Conservation (phyloP, 2,113 vertebrate species). For the Crotalus viridis region DNA sequence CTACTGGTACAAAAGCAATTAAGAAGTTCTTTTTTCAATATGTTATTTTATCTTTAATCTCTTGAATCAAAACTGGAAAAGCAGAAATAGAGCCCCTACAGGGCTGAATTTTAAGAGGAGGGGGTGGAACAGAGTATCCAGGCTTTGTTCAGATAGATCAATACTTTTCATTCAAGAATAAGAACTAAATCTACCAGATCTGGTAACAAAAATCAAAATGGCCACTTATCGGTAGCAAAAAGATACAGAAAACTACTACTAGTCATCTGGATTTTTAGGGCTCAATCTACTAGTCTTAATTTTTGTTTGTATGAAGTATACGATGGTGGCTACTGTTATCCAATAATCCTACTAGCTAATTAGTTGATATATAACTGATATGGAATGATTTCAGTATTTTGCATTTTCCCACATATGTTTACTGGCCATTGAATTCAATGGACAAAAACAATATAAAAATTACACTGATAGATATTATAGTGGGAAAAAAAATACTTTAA, state of each 20-base stretch:
- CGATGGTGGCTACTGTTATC: neutral
- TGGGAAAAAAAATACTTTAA: neutral
- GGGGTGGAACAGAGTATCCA: neutral
- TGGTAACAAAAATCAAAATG: neutral
- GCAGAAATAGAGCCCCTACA: neutral
- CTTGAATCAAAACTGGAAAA: neutral
- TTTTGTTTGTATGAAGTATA: neutral
- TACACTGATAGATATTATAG: neutral
- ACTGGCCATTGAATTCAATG: neutral
- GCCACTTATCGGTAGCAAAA: neutral
- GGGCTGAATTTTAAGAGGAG: neutral
- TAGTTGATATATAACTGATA: too few species aligned
- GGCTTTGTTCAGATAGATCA: neutral
- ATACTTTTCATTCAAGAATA: neutral
- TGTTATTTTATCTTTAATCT: neutral
- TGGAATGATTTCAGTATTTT: too few species aligned
- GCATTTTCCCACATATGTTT: too few species aligned
- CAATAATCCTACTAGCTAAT: neutral
- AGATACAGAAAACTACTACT: neutral
- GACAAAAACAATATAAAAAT: neutral
- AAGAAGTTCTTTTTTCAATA: neutral
- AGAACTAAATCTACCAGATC: neutral
- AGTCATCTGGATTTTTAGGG: neutral
- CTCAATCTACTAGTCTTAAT: neutral
- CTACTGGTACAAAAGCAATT: neutral